These are phyloP conservation scores for Yponomeuta sedellus DNA, from an alignment of 2,888 invertebrate genomes.

Conservation along the genomic window DNA sequence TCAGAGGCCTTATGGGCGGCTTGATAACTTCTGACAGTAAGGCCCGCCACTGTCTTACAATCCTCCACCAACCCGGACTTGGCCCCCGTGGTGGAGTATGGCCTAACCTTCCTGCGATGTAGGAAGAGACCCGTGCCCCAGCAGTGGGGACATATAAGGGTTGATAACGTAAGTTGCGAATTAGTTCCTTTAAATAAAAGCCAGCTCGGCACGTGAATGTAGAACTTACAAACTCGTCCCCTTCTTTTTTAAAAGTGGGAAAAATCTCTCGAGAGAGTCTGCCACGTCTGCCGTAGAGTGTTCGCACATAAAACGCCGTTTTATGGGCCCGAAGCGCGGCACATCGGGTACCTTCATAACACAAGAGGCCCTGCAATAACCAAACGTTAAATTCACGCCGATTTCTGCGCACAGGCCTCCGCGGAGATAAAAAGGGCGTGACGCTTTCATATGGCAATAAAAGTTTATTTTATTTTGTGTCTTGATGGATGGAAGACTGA, in stretches of 20 bases:
- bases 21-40: too few species aligned
- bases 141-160: too few species aligned
- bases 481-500: not conserved
- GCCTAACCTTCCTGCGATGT: too few species aligned
- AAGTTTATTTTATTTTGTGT: not conserved
- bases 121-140: too few species aligned
- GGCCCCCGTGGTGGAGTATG: too few species aligned
- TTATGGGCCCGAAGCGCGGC: constrained; percentile 57
- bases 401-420: constrained; percentile 39
- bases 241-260: constrained; percentile 52
- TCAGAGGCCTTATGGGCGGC: too few species aligned
- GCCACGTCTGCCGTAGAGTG: constrained; percentile 46
- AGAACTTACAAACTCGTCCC: constrained; percentile 28
- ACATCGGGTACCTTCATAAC: constrained; percentile 34
- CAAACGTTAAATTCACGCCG: constrained; percentile 46
- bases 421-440: constrained; percentile 30
- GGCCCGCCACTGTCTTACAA: too few species aligned
- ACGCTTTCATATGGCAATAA: constrained; percentile 22
- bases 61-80: too few species aligned
- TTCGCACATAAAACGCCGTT: constrained; percentile 67
- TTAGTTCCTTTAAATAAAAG: too few species aligned
- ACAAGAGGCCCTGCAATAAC: constrained; percentile 52
- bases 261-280: constrained; percentile 53
- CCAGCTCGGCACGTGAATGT: not conserved
- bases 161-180: too few species aligned